Conservation (phyloP, 2,888 invertebrate genomes). For the Dilophus febrilis region DNA sequence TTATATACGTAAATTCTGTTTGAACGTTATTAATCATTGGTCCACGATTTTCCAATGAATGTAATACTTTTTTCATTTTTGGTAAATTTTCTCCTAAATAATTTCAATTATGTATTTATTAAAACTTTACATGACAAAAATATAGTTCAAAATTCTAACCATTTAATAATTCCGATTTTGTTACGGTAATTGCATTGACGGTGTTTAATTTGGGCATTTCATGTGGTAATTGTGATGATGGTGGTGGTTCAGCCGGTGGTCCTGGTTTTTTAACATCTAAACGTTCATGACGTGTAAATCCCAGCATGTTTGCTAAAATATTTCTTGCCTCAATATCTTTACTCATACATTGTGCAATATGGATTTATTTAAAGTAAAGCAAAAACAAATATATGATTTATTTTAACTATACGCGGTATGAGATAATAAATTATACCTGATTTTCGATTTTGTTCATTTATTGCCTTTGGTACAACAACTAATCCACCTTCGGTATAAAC, state of each 20-base stretch:
- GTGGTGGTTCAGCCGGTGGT: slow-evolving; percentile 41
- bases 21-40: too few relatives aligned
- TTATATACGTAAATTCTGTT: slow-evolving; percentile 64
- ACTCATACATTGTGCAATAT: too few relatives aligned
- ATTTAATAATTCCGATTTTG: slow-evolving; percentile 12
- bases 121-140: too few relatives aligned
- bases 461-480: slow-evolving; percentile 34
- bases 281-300: slow-evolving; percentile 75
- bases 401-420: slow-evolving; percentile 14
- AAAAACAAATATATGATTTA: too few relatives aligned
- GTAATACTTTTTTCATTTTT: slow-evolving; percentile 25
- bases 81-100: slow-evolving; percentile 11
- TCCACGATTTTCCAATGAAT: slow-evolving; percentile 34
- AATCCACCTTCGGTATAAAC: slow-evolving; percentile 47
- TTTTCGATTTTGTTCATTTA: not conserved
- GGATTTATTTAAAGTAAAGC: too few relatives aligned
- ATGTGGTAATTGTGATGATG: slow-evolving; percentile 13
- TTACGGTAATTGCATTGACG: too few relatives aligned
- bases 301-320: slow-evolving; percentile 46
- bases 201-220: slow-evolving; percentile 9
- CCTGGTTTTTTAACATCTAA: slow-evolving; percentile 93
- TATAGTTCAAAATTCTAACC: too few relatives aligned
- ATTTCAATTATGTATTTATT: too few relatives aligned
- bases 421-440: too few relatives aligned
- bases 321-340: slow-evolving; percentile 36